phyloP scores from a whole-genome alignment of 1,140 invertebrate genomes.

The Cyclargus thomasi region DNA sequence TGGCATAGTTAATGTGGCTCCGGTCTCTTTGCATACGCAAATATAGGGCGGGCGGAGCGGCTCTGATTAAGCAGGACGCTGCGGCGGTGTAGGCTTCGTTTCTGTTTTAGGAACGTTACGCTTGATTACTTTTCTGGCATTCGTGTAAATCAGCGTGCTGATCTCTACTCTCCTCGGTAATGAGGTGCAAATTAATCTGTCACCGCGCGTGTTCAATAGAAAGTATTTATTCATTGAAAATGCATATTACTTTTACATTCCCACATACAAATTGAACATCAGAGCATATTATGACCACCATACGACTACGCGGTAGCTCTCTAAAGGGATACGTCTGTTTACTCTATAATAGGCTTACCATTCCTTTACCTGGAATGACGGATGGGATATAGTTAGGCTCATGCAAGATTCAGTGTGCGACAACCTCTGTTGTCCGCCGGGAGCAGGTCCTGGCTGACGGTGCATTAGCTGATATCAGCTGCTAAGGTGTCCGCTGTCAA shows the following conservation, averaged over 20 bases:
- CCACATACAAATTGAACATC: not conserved
- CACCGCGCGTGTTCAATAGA: not conserved
- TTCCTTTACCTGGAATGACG: not conserved
- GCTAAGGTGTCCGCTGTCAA: conserved; percentile 29
- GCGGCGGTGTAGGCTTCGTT: conserved; percentile 57
- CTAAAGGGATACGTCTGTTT: not conserved
- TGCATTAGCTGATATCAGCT: conserved; percentile 45
- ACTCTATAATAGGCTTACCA: not conserved
- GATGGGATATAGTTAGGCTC: not conserved
- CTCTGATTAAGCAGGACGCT: conserved; percentile 70
- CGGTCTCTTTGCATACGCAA: conserved; percentile 76
- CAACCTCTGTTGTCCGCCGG: conserved; percentile 21
- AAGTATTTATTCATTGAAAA: not conserved
- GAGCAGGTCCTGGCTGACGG: conserved; percentile 18
- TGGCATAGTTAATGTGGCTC: conserved; percentile 74
- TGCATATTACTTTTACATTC: not conserved
- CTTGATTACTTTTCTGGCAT: conserved; percentile 51
- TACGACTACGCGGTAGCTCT: not conserved
- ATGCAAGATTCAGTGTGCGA: conserved; percentile 15
- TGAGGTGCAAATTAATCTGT: conserved; percentile 9
- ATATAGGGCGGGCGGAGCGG: conserved; percentile 68
- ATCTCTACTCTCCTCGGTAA: conserved; percentile 10
- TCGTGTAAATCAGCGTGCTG: conserved; percentile 14
- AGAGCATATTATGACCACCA: too few relatives aligned
- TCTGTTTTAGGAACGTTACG: conserved; percentile 53